Evolutionary conservation across 2,888 invertebrate genomes (phyloP), one percentile per base, ranked within the genome.

Genomic region (Pecten maximus): DNA sequence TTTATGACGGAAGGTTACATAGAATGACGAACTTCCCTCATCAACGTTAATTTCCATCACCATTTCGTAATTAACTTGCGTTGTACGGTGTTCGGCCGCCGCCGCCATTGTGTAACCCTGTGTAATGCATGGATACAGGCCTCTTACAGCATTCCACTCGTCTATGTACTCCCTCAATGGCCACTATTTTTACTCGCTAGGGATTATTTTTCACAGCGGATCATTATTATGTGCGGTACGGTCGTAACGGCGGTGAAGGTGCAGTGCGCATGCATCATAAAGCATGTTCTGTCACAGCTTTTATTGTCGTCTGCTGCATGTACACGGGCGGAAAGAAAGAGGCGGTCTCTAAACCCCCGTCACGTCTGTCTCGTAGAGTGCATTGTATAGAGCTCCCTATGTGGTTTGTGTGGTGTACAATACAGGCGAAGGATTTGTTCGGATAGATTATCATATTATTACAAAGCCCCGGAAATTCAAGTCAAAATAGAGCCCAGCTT

Each of bases 141-240:
- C 35, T 74, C 74, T 74, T 74, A 74, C 74, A 35, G 23, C 74
- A 74, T 74, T 74, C 74, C 74, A 4, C 35, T 74, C 74, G 74
- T 74, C 74, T 35, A 35, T 23, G 74, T 74, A 35, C 74, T 12
- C 74, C 35, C 74, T 74, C 74, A 74, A 74, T 74, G 35, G 35
- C 74, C 74, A 23, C 74, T 28, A 35, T 74, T 28, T 74, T 23
- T 35, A 74, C 74, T 74, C 74, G 35, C 74, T 6, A 74, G 74
- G 74, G 74, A 74, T 74, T 74, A 74, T 74, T 74, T 74, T 74
- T 35, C 74, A 74, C 74, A 74, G 74, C 74, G 74, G 74, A 74
- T 28, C 74, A 74, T 74, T 28, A 74, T 74, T 74, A 28, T 74
- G 74, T 74, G 74, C 35, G 74, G 74, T 74, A 74, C 10, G 74